Evolutionary conservation across 2,888 invertebrate species (phyloP), one percentile per base, ranked within the genome.

Genomic region (Calameuta idolon): DNA sequence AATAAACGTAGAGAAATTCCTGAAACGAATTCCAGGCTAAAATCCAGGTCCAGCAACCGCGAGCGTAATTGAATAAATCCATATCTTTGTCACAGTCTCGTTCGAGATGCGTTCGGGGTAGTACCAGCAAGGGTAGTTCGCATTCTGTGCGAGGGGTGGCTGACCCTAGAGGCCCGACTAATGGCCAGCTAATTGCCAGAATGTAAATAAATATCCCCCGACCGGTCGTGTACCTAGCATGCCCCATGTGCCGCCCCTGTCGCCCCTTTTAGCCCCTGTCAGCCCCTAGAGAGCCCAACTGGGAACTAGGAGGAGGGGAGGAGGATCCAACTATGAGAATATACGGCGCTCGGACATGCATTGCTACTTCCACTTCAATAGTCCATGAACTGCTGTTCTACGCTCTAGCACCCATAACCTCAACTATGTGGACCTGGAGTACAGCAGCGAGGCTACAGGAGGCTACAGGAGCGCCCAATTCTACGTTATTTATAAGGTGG

Each of bases 151-250:
- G n/a, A 74, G 71, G 69, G 69, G 76, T 78, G 76, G 78, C 75
- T 79, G 77, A 76, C 84, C 83, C 87, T 76, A 77, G 83, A 86
- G 87, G 84, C 82, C 81, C 87, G 83, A 85, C 88, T 91, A 91
- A 91, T 91, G 89, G 89, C 79, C 86, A 86, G 86, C 89, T 91
- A 91, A 91, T 91, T 91, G 89, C 87, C 85, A 83, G 86, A 91
- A 91, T 90, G 90, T 89, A 90, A 91, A 91, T 91, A 90, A 91
- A 91, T 91, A 91, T 89, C 88, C 89, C 84, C 90, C 87, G 81
- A 80, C 83, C 82, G 82, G 81, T 79, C 81, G 81, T 82, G 80
- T 86, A 83, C 82, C 81, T 75, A 77, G 77, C 82, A 79, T 81
- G 79, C 79, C 80, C 79, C 81, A 74, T 80, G 73, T 37, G 40